These are phyloP conservation scores for Pionites leucogaster DNA, from an alignment of 2,113 vertebrate genomes.

Conservation along the genomic window DNA sequence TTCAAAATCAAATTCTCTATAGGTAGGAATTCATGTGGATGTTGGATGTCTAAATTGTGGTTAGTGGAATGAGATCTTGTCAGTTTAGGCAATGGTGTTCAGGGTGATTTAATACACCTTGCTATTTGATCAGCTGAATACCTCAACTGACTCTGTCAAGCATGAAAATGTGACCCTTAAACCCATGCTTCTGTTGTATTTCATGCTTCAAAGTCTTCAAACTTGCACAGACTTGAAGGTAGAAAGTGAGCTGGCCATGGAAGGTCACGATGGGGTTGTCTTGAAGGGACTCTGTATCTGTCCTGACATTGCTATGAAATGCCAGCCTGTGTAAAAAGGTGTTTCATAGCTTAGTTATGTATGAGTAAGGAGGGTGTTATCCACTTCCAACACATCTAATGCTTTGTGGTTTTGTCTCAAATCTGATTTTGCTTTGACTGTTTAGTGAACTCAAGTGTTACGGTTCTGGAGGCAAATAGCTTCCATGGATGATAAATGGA, in stretches of 20 bases:
- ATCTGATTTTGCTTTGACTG: not conserved
- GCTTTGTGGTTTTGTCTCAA: not conserved
- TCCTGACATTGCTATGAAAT: not conserved
- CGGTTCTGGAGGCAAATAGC: not conserved
- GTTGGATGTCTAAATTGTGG: not conserved
- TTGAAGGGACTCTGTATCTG: not conserved
- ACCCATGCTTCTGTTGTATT: not conserved
- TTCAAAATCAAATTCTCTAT: not conserved
- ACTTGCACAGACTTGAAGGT: not conserved
- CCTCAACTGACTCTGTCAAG: not conserved
- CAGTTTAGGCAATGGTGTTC: not conserved
- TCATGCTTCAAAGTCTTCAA: not conserved
- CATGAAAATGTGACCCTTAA: not conserved
- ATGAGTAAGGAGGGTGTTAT: not conserved
- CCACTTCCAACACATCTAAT: not conserved
- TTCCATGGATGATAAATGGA: not conserved
- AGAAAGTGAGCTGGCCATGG: not conserved
- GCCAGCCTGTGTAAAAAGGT: rapidly evolving
- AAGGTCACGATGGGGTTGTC: not conserved
- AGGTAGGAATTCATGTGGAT: not conserved
- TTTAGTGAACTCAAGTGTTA: not conserved
- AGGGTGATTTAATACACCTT: not conserved
- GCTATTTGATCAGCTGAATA: not conserved
- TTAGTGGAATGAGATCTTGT: not conserved
- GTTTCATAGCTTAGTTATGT: not conserved